These are phyloP conservation scores for Amphibalanus amphitrite DNA, from an alignment of 1,140 invertebrate species.

Conservation along the genomic window DNA sequence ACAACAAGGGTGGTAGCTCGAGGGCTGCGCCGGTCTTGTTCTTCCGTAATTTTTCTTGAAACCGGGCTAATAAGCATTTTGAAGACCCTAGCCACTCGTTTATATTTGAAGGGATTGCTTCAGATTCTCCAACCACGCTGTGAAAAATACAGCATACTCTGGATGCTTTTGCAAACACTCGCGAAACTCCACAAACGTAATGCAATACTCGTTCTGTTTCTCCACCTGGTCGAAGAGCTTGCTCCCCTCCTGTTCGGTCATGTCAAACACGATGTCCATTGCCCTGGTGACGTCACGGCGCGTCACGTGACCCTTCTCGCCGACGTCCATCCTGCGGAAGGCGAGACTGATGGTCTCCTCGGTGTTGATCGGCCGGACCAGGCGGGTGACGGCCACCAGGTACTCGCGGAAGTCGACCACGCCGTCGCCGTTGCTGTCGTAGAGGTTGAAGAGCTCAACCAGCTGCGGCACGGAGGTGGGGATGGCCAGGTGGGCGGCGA, in stretches of 20 bases:
- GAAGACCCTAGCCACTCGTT: too few relatives aligned
- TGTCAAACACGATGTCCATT: constrained; percentile 22
- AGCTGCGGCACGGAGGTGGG: constrained; percentile 34
- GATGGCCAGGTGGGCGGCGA: constrained; percentile 40
- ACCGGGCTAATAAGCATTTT: too few relatives aligned
- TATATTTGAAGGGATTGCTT: too few relatives aligned
- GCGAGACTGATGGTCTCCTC: constrained; percentile 44
- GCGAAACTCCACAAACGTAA: constrained; percentile 26
- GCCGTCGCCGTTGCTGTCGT: constrained; percentile 44
- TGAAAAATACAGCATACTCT: constrained; percentile 23
- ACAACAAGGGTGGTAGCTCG: too few relatives aligned
- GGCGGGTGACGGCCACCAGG: constrained; percentile 43
- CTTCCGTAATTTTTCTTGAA: too few relatives aligned
- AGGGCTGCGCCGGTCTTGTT: too few relatives aligned
- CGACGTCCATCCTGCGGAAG: constrained; percentile 32
- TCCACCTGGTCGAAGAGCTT: constrained; percentile 23
- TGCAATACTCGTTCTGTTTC: constrained; percentile 21
- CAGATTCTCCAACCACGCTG: too few relatives aligned
- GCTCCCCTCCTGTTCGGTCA: constrained; percentile 20
- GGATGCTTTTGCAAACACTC: constrained; percentile 23
- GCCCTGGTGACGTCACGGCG: constrained; percentile 20
- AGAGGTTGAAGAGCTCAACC: constrained; percentile 45
- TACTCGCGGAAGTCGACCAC: constrained; percentile 43
- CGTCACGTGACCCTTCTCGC: constrained; percentile 24
- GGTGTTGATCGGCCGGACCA: constrained; percentile 40